Evolutionary conservation across 2,113 vertebrate genomes (phyloP).

Genomic region (Onychostruthus taczanowskii): DNA sequence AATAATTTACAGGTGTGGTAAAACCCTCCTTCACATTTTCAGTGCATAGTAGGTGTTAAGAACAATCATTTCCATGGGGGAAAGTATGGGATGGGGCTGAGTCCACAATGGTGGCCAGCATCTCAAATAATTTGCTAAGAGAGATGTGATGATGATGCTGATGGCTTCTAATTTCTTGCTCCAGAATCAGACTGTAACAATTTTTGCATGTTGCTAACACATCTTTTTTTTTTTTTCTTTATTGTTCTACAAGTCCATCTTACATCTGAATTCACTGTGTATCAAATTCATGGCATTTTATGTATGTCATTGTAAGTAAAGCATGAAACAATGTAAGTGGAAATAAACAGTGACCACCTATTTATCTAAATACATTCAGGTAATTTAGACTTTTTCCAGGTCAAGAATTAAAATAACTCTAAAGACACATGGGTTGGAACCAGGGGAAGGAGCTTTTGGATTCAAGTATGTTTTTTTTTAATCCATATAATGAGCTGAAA

Average conservation of each 20-base stretch:
- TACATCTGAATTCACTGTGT: background rate
- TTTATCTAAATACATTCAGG: background rate
- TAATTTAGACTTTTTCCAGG: background rate
- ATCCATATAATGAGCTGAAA: background rate
- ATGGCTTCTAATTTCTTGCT: background rate
- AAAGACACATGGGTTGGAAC: accelerated
- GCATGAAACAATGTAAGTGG: background rate
- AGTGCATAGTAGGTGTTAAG: background rate
- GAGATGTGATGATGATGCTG: background rate
- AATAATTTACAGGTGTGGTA: background rate
- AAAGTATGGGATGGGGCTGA: accelerated
- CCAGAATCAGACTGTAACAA: background rate
- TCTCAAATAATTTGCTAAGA: background rate
- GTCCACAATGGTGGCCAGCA: background rate
- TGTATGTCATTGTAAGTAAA: background rate
- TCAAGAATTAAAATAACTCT: background rate
- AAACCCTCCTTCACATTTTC: background rate
- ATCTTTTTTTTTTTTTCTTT: background rate
- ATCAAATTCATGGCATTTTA: background rate
- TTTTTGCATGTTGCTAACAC: background rate
- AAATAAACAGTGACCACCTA: background rate
- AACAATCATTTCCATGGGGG: background rate
- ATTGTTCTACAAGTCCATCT: background rate
- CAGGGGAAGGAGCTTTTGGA: background rate
- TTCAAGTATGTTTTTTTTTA: background rate